These are phyloP conservation scores for Rhinolophus ferrumequinum DNA, from an alignment of 2,113 vertebrate genomes.

Conservation along the genomic window DNA sequence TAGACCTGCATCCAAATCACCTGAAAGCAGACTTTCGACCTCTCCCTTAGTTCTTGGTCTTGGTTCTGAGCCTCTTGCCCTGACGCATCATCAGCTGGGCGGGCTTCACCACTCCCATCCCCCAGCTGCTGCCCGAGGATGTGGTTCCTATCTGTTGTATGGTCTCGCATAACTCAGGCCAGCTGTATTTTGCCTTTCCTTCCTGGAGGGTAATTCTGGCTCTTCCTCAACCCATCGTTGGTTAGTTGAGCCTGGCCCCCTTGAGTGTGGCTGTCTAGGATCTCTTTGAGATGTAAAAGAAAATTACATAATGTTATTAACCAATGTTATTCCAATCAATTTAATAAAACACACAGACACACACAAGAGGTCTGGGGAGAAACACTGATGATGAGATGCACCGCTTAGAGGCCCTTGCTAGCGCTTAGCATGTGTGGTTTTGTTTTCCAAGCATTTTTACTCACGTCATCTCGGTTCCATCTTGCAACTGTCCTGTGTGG, in stretches of 20 bases:
- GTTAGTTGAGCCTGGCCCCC: background rate
- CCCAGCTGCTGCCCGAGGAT: background rate
- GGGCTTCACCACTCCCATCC: background rate
- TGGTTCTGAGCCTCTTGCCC: background rate
- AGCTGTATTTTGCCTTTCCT: background rate
- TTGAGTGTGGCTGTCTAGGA: rapidly evolving
- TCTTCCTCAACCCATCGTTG: no score
- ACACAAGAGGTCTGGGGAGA: background rate
- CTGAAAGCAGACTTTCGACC: background rate
- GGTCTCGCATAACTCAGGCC: background rate
- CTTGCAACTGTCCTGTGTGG: background rate
- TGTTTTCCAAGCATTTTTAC: background rate
- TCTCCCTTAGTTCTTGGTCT: background rate
- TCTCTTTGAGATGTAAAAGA: background rate
- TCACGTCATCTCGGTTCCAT: background rate
- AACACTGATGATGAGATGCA: rapidly evolving
- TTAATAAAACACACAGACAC: background rate
- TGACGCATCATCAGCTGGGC: rapidly evolving
- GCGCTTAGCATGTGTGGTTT: background rate
- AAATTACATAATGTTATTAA: background rate
- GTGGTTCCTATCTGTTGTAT: rapidly evolving
- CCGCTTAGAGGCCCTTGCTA: background rate
- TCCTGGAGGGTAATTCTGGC: background rate
- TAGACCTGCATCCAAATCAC: background rate
- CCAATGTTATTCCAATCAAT: background rate